phyloP scores from a whole-genome alignment of 1,140 invertebrate species.

The Drosophila sp. region DNA sequence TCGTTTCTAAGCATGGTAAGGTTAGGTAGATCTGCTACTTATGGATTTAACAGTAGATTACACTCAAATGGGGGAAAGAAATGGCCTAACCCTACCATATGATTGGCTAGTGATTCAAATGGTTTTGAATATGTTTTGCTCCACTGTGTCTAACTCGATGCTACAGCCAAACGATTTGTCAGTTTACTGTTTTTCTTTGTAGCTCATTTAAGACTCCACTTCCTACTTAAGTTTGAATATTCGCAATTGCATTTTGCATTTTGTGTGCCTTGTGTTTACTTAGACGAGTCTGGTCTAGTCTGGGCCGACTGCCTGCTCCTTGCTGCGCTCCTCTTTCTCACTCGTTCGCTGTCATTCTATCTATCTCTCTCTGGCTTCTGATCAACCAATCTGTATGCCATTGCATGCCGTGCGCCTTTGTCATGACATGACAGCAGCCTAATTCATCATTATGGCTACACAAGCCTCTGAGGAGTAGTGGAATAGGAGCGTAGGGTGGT shows the following conservation, averaged over 20 bases:
- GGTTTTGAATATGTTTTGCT: background rate
- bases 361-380: conserved; percentile 6
- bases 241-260: conserved; percentile 66
- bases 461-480: conserved; percentile 15
- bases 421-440: conserved; percentile 82
- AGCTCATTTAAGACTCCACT: conserved; percentile 72
- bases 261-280: conserved; percentile 65
- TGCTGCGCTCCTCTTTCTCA: background rate
- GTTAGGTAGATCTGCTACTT: no score
- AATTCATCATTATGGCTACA: conserved; percentile 81
- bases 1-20: no score
- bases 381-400: conserved; percentile 14
- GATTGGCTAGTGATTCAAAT: conserved; percentile 3
- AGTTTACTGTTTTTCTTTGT: conserved; percentile 42
- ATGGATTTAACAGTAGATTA: no score
- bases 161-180: conserved; percentile 70
- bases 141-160: conserved; percentile 23
- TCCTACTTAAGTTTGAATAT: conserved; percentile 77
- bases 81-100: no score
- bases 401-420: conserved; percentile 78
- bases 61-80: no score
- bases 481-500: conserved; percentile 25
- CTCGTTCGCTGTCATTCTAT: background rate
- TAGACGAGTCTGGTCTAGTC: conserved; percentile 32
- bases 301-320: conserved; percentile 4